Base-by-base conservation (phyloP, 2,797 vertebrate species). In the Lophius americanus region DNA sequence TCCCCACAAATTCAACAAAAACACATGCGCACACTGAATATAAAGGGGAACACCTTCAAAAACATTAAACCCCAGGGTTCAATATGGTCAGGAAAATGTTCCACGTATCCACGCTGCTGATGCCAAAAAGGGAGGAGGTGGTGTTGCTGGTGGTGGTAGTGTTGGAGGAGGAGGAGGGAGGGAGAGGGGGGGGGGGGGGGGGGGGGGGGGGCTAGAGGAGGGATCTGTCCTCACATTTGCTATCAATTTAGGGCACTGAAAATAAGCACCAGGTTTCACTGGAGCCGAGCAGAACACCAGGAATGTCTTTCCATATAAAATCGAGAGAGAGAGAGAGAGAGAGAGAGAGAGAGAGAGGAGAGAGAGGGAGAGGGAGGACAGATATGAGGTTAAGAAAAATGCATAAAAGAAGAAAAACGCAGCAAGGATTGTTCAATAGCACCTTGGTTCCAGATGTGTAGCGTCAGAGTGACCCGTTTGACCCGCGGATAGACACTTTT, bases 251-350 rank as follows among this genome's bases (percentile, higher is more conserved):
- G 88, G 78, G 88, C 76, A 85, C 89, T 92, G 91, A 93, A 92
- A 93, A 92, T 91, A 93, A 93, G 92, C 93, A 91, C 86, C 89
- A 91, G 92, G 90, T 92, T 90, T 92, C 86, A 90, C 83, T 88
- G 85, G 87, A 92, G 88, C 86, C 78, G 82, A 85, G 85, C 68
- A 78, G 86, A 89, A 90, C 88, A 91, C 87, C 86, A 93, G 89
- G 91, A 93, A 93, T 93, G 92, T 92, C 93, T 93, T 92, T 92
- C 92, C 92, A 91, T 93, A 89, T 92, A 90, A 92, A 92, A 87
- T 83, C 57, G 14, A 84, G 68, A 69, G 83, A 80, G 78, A 59
- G 60, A 66, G 81, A 54, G 66, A 59, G 66, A 55, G 72, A 77
- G 66, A 6, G 36, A 64, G 63, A 60, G 70, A 58, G 61, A 54